These are phyloP conservation scores for Leucania comma DNA, from an alignment of 2,888 invertebrate genomes.

Conservation along the genomic window DNA sequence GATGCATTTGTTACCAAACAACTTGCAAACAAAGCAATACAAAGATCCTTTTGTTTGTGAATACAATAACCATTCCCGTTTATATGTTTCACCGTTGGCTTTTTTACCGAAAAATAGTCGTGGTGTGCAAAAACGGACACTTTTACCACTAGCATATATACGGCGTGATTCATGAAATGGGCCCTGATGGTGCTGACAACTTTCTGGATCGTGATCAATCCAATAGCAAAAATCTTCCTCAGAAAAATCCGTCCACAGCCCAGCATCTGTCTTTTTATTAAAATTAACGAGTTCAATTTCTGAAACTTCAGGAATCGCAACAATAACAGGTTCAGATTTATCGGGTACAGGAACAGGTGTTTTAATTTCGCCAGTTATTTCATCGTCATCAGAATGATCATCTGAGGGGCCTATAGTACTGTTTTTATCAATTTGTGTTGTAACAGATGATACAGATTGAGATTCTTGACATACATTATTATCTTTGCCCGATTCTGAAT, in stretches of 20 bases:
- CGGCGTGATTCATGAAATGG: constrained; percentile 15
- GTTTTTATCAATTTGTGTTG: too few species aligned
- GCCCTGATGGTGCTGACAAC: not conserved
- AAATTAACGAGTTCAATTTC: too few species aligned
- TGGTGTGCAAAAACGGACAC: constrained; percentile 25
- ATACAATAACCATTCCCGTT: too few species aligned
- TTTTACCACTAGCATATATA: constrained; percentile 27
- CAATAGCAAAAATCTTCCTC: too few species aligned
- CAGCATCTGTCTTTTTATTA: too few species aligned
- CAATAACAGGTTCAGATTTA: constrained; percentile 17
- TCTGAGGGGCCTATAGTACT: too few species aligned
- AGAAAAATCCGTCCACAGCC: too few species aligned
- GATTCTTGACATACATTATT: constrained; percentile 26
- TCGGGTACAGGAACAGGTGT: constrained; percentile 24
- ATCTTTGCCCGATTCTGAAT: constrained; percentile 11
- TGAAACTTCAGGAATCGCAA: too few species aligned
- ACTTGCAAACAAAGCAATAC: not conserved
- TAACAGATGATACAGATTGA: constrained; percentile 28
- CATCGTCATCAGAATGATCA: too few species aligned
- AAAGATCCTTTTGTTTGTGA: constrained; percentile 21
- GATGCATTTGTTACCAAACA: constrained; percentile 26
- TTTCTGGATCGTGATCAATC: too few species aligned
- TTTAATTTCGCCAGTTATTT: constrained; percentile 26
- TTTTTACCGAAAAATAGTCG: too few species aligned
- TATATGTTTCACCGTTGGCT: too few species aligned